Evolutionary conservation across 2,888 invertebrate species (phyloP).

Genomic region (Cyclophora punctaria): DNA sequence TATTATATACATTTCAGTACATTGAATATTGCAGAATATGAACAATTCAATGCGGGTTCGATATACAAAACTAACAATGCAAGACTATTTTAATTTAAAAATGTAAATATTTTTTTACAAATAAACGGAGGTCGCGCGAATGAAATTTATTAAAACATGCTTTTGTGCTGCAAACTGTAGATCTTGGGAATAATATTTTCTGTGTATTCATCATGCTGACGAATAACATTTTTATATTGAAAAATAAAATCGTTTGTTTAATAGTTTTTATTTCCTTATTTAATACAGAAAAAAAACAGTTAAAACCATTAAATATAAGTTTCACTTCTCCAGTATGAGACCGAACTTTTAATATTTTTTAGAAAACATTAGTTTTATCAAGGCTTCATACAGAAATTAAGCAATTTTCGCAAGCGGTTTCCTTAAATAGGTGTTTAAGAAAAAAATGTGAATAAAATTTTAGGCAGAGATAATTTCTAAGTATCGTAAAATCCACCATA

Average conservation of each 20-base stretch:
- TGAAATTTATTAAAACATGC: constrained; percentile 5
- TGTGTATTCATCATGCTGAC: neutral
- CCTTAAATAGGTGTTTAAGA: constrained; percentile 38
- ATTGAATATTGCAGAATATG: constrained; percentile 10
- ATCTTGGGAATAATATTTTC: neutral
- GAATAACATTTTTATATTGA: neutral
- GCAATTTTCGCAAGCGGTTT: constrained; percentile 44
- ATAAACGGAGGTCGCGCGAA: constrained; percentile 4
- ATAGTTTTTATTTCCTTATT: no score
- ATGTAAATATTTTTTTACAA: constrained; percentile 8
- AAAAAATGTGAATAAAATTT: constrained; percentile 40
- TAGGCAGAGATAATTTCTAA: constrained; percentile 45
- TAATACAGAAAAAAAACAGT: no score
- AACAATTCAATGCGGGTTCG: constrained; percentile 9
- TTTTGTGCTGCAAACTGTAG: neutral
- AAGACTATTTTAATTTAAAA: constrained; percentile 6
- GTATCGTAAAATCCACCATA: constrained; percentile 50
- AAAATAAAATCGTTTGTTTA: neutral
- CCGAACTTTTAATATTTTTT: no score
- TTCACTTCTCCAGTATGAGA: no score
- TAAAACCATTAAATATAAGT: no score
- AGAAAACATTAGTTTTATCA: no score
- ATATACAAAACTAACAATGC: constrained; percentile 14
- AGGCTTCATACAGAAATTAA: constrained; percentile 19
- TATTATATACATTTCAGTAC: no score